Evolutionary conservation across 2,797 vertebrate genomes (phyloP), one percentile per base, ranked within the genome.

Genomic region (Arrhamphus sclerolepis): DNA sequence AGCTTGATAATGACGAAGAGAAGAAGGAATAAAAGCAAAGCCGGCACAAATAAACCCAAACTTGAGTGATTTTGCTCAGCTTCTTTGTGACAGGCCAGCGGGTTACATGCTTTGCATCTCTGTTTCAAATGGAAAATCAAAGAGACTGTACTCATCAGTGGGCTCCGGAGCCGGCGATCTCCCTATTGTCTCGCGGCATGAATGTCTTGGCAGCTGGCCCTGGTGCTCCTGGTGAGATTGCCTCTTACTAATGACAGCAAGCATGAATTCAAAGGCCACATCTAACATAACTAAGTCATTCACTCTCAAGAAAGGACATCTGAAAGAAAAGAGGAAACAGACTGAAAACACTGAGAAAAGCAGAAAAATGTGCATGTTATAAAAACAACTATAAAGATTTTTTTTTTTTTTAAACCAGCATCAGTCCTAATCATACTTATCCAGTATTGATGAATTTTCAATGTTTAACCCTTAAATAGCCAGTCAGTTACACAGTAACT

Each of bases 121-220:
- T 64, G 66, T 78, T 86, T 84, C 72, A 83, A 82, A 83, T 75
- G 68, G 51, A 80, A 68, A 85, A 85, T 87, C 83, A 84, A 86
- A 85, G 84, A 57, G 49, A 49, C 72, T 66, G 75, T 71, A 61
- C 70, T 87, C 84, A 79, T 86, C 84, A 87, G 75, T 78, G 67
- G 57, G 76, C 67, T 75, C 62, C 63, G 73, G 72, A 81, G 77
- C 51, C 21, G 17, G 56, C 66, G 3, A 66, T 74, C 69, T 66
- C 52, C 28, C 62, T 77, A 72, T 77, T 81, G 84, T 86, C 83
- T 81, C 17, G 38, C 24, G 46, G 84, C 78, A 18, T 73, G 62
- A 75, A 84, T 68, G 72, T 70, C 70, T 85, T 87, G 84, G 78
- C 81, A 82, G 78, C 84, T 63, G 68, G 82, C 81, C 75, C 64